Evolutionary conservation across 2,797 vertebrate genomes (phyloP).

Genomic region (Oryzias dopingdopingensis): DNA sequence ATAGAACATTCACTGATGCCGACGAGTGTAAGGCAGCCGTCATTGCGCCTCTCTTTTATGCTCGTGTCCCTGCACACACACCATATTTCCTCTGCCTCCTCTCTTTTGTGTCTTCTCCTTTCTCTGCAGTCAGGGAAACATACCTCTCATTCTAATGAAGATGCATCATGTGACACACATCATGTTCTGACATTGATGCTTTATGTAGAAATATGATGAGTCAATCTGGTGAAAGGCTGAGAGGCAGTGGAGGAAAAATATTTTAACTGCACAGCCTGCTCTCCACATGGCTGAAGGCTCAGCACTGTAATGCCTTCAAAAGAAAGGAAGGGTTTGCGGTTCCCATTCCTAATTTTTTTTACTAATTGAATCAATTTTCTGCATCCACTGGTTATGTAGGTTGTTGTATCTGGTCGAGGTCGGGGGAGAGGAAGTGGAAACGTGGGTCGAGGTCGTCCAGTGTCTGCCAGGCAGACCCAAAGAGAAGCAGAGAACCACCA

Average conservation of each 20-base stretch:
- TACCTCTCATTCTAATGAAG: conserved; percentile 65
- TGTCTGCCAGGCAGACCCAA: conserved; percentile 85
- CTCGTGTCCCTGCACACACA: conserved; percentile 39
- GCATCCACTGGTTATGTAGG: conserved; percentile 67
- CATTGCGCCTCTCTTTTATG: conserved; percentile 59
- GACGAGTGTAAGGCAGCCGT: conserved; percentile 69
- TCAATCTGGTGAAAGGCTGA: conserved; percentile 60
- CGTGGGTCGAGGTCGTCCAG: conserved; percentile 70
- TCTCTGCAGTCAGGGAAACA: conserved; percentile 47
- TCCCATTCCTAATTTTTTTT: not conserved
- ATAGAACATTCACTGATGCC: conserved; percentile 57
- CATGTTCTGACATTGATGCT: conserved; percentile 57
- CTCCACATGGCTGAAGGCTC: conserved; percentile 10
- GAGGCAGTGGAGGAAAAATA: conserved; percentile 29
- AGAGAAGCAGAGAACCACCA: conserved; percentile 80
- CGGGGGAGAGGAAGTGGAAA: conserved; percentile 76
- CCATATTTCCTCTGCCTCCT: conserved; percentile 24
- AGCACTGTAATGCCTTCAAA: conserved; percentile 20
- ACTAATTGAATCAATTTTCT: conserved; percentile 4
- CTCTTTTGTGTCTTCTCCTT: conserved; percentile 27
- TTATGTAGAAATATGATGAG: conserved; percentile 68
- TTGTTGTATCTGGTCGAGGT: conserved; percentile 87
- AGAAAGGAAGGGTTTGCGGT: conserved; percentile 38
- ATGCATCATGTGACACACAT: conserved; percentile 52
- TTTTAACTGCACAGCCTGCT: conserved; percentile 30